phyloP scores from a whole-genome alignment of 2,888 invertebrate genomes.

The Camponotus fellah region DNA sequence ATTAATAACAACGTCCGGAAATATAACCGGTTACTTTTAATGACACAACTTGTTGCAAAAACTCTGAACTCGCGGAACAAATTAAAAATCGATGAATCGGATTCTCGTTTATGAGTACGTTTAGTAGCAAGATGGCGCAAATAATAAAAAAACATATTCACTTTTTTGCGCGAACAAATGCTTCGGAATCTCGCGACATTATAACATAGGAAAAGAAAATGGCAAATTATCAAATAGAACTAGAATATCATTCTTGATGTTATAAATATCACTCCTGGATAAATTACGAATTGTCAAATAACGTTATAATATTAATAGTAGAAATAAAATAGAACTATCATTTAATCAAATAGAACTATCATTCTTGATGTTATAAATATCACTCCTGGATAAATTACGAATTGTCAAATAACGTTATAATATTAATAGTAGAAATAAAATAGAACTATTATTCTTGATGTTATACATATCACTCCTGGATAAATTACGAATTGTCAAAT shows the following conservation, averaged over 20 bases:
- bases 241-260: neutral
- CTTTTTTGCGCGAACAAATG: neutral
- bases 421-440: too few relatives aligned
- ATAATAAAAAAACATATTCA: neutral
- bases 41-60: conserved; percentile 45
- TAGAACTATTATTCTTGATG: neutral
- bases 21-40: conserved; percentile 24
- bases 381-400: too few relatives aligned
- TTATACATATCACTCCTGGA: neutral
- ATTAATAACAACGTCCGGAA: conserved; percentile 32
- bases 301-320: neutral
- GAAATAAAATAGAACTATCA: too few relatives aligned
- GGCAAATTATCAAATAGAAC: neutral
- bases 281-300: neutral
- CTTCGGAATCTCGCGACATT: neutral
- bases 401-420: too few relatives aligned
- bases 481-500: neutral
- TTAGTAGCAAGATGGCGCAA: too few relatives aligned
- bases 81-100: conserved; percentile 38
- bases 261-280: neutral
- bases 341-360: too few relatives aligned
- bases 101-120: conserved; percentile 19
- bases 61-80: conserved; percentile 4
- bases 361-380: too few relatives aligned
- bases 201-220: neutral